phyloP scores from a whole-genome alignment of 23 tunicate genomes.

The Trididemnum nubilum region DNA sequence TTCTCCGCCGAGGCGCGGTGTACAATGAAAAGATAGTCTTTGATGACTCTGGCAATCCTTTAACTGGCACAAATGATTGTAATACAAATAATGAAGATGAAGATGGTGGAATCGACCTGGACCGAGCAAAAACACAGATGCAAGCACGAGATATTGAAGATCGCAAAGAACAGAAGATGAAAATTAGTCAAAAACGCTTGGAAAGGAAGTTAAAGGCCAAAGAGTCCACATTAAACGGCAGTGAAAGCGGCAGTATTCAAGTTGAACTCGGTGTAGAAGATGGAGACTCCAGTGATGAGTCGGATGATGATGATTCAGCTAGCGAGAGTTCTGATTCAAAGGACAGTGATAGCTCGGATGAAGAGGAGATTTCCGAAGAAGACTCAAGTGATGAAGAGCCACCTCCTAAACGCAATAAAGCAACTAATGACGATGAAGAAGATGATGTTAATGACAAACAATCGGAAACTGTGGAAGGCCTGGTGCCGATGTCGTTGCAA shows the following conservation, averaged over 20 bases:
- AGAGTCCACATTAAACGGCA: conserved; percentile 1
- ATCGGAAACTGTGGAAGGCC: background rate
- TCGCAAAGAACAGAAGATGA: conserved; percentile 38
- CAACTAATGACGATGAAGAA: background rate
- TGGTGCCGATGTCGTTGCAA: conserved; percentile 21
- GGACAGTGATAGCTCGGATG: background rate
- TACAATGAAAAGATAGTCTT: conserved; percentile 1
- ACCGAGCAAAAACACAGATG: conserved; percentile 51
- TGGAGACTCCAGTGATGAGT: background rate
- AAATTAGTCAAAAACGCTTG: conserved; percentile 35
- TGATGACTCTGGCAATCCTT: conserved; percentile 7
- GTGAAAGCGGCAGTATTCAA: background rate
- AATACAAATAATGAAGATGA: background rate
- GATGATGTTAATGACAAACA: background rate
- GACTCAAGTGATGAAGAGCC: background rate
- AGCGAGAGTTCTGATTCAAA: background rate
- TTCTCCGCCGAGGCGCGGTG: background rate
- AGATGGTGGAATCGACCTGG: conserved; percentile 49
- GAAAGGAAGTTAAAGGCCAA: conserved; percentile 49
- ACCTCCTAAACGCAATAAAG: conserved; percentile 3
- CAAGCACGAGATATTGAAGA: conserved; percentile 58
- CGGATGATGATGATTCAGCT: background rate
- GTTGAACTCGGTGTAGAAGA: conserved; percentile 17
- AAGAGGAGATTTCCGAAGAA: background rate
- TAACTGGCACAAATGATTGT: background rate